phyloP scores from a whole-genome alignment of 2,888 invertebrate genomes.

The Leptopterna dolabrata region DNA sequence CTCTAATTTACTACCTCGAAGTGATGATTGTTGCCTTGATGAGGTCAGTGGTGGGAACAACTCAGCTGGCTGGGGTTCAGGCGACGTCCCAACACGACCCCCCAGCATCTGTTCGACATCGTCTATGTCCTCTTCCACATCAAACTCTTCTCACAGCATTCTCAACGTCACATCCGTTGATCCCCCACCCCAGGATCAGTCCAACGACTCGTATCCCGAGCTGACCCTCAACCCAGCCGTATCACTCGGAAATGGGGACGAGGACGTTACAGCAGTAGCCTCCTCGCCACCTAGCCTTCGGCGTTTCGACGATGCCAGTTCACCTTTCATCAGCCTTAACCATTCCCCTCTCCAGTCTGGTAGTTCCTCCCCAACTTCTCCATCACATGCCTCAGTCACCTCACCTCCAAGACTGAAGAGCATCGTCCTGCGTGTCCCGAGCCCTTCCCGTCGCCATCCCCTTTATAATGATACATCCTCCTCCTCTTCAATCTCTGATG shows the following conservation, averaged over 20 bases:
- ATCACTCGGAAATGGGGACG: not conserved
- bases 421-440: slow-evolving; percentile 8
- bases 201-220: not conserved
- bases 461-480: not conserved
- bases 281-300: not conserved
- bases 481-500: not conserved
- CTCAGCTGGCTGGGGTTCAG: not conserved
- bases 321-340: not conserved
- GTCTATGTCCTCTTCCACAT: not conserved
- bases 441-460: not conserved
- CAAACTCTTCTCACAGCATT: not conserved
- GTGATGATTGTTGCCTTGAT: not conserved
- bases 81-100: not conserved
- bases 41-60: not conserved
- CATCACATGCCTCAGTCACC: not conserved
- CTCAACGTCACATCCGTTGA: not conserved
- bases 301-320: slow-evolving; percentile 15
- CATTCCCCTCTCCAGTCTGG: not conserved
- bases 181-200: not conserved
- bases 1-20: not conserved
- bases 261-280: not conserved
- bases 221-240: not conserved
- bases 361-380: not conserved
- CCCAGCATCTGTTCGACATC: not conserved
- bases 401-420: slow-evolving; percentile 41